Conservation (phyloP, 2,797 vertebrate genomes). For the Coregonus sp. region DNA sequence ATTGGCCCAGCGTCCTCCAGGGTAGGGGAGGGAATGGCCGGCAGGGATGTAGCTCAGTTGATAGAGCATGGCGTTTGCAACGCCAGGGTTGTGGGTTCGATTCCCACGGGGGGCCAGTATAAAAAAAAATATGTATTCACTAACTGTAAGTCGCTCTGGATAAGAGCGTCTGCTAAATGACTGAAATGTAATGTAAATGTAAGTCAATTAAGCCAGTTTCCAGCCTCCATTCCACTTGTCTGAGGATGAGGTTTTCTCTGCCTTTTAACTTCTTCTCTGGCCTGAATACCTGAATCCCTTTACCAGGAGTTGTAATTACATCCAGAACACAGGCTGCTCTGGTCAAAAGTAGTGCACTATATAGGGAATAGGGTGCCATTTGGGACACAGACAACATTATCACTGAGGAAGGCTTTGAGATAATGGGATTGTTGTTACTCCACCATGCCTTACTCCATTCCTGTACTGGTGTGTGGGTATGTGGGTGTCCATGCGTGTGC, state of each 20-base stretch:
- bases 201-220: constrained; percentile 59
- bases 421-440: constrained; percentile 40
- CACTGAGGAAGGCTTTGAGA: neutral
- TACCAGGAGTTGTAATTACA: neutral
- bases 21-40: no score
- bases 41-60: no score
- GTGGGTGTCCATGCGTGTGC: no score
- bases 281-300: constrained; percentile 15
- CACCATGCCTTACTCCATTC: neutral
- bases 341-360: neutral
- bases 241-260: constrained; percentile 50
- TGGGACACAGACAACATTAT: neutral
- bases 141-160: no score
- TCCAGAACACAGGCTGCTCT: neutral
- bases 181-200: no score
- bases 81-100: no score
- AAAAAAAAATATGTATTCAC: no score
- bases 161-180: no score
- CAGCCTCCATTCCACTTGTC: constrained; percentile 52
- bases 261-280: constrained; percentile 15
- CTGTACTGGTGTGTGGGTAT: constrained; percentile 32
- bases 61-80: no score
- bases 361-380: neutral
- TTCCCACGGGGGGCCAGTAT: no score
- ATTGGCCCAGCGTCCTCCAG: no score